Evolutionary conservation across 2,113 vertebrate species (phyloP), one percentile per base, ranked within the genome.

Genomic region (Tylochromis polylepis): DNA sequence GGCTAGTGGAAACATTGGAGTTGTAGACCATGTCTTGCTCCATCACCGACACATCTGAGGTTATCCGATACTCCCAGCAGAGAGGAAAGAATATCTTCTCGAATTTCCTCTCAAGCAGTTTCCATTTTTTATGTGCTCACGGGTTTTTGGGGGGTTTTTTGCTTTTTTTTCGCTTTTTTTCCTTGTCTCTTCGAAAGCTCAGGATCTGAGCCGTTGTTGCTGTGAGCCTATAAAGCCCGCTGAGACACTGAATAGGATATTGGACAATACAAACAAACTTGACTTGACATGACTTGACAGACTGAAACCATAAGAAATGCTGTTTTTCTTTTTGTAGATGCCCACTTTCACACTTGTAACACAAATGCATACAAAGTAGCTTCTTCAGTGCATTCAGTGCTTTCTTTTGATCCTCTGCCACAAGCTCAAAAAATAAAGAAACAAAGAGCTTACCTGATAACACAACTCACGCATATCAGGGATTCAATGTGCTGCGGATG

Each of bases 231-330:
- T 27, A 81, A 77, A 90, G 75, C 65, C 79, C 59, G 41, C 22
- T 34, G 83, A 86, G 87, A 81, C 72, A 14, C 34, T 49, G 72
- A 90, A 85, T 62, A 41, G 51, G 82, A 87, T 59, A 65, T 70
- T 6, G 27, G 53, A 10, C 29, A 59, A 29, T 16, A 53, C 60
- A 88, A 90, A 93, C 84, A 86, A 81, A 85, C 80, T 81, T 84
- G 83, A 83, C 72, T 14, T 85, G 82, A 91, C 22, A 12, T 78
- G 70, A 84, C 81, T 55, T 75, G 84, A 83, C 86, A 87, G 62
- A 83, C 31, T 80, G 77, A 90, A 87, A 82, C 84, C 72, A 60
- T 22, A 55, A 85, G 14, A 80, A 88, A 83, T 22, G n/a, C 34
- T 22, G 75, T 83, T 51, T 36, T 57, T 85, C 29, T 83, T 31